Evolutionary conservation across 2,113 vertebrate genomes (phyloP), one percentile per base, ranked within the genome.

Genomic region (Leuciscus idus): DNA sequence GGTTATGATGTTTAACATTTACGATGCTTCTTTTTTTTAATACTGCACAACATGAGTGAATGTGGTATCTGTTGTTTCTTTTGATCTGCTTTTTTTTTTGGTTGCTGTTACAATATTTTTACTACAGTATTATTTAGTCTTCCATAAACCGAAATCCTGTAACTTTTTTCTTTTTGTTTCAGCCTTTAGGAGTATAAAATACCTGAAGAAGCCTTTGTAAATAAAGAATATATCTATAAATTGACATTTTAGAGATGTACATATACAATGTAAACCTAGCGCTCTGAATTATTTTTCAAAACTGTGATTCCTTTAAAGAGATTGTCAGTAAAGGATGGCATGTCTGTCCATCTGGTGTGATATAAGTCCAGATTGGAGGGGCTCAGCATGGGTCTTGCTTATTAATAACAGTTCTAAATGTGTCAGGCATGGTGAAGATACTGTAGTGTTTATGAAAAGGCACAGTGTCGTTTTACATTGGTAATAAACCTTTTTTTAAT

Each of bases 391-490:
- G 88, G 93, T 93, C 95, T 94, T 95, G 93, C 93, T 92, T 94
- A 94, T 94, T 91, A 93, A 92, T 90, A 87, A 93, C 95, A 94
- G 91, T 95, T 91, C 91, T 95, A 93, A 91, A 90, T 94, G 94
- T 95, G 93, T 92, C 95, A 93, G 95, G 96, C 96, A 97, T 96
- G 94, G 94, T 92, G 93, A 93, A 95, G 94, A 92, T 94, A 95
- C 92, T 90, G 93, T 94, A 95, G 92, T 95, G 84, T 93, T 91
- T 92, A 91, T 90, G 91, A 87, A 84, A 90, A 89, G 43, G 84
- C 79, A 79, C 81, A 96, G 95, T 94, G 93, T 94, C 90, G 91
- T 97, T 98, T 98, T 97, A 97, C 96, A 97, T 97, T 97, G 95
- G 97, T 96, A 97, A 97, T 98, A 97, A 97, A 96, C 68, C 83